These are phyloP conservation scores for Chrysocyon brachyurus DNA, from an alignment of 2,797 vertebrate genomes.

Conservation along the genomic window DNA sequence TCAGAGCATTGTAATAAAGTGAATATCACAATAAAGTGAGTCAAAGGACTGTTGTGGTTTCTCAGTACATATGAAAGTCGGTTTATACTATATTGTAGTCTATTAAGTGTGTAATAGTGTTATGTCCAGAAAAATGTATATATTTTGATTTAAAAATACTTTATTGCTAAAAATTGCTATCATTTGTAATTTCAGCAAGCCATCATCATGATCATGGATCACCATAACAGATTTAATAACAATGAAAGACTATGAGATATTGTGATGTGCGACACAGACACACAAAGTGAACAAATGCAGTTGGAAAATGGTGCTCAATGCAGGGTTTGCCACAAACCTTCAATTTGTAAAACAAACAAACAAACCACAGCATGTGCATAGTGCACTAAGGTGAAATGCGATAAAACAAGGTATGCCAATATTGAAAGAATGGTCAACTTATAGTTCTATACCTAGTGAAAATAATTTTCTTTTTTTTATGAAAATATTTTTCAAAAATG, in stretches of 20 bases:
- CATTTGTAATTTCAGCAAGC: neutral
- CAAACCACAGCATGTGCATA: neutral
- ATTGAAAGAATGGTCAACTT: neutral
- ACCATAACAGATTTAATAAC: neutral
- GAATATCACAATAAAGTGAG: neutral
- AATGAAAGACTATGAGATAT: neutral
- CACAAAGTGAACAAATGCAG: neutral
- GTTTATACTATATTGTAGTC: neutral
- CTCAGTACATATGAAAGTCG: neutral
- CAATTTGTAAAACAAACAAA: neutral
- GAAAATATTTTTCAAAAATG: conserved; percentile 28
- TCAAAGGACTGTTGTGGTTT: neutral
- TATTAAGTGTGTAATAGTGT: neutral
- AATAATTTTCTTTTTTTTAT: neutral
- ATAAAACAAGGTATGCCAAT: neutral
- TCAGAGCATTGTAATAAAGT: neutral
- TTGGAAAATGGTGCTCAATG: neutral
- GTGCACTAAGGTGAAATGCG: neutral
- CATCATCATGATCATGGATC: neutral
- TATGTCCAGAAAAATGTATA: neutral
- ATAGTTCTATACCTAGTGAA: conserved; percentile 4
- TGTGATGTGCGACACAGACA: neutral
- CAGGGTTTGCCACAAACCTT: neutral
- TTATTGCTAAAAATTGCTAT: neutral
- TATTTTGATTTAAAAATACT: neutral